Evolutionary conservation across 2,113 vertebrate species (phyloP), one percentile per base, ranked within the genome.

Genomic region (Forbesichthys agassizii): DNA sequence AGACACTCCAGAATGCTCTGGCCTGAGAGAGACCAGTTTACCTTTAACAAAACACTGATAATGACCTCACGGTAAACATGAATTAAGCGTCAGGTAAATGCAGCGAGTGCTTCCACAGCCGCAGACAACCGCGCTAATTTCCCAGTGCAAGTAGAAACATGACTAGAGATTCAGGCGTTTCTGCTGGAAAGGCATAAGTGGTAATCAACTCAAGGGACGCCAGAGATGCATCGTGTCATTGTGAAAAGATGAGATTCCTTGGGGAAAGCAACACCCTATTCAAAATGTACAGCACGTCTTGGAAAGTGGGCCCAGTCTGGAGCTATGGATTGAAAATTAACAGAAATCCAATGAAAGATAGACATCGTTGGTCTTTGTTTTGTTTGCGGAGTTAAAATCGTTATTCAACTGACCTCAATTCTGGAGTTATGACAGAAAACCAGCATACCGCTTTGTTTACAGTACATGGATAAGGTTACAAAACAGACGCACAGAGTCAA

Each of bases 81-180:
- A 8, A 0, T 42, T 42, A 42, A 42, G 36, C 7, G 36, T 42
- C 5, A 6, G 7, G 36, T 42, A 42, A 12, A 69, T 64, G 56
- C 11, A n/a, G 60, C 20, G 33, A 63, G 47, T 9, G 71, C 61
- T 56, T 67, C 47, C 66, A 46, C 0, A 11, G 73, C 60, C 36
- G 7, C 71, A 66, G 63, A 75, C 74, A 4, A 73, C 74, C 18
- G n/a, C 33, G 20, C 1, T 64, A 33, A 84, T 79, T 66, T 81
- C 46, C 77, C 62, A 49, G 47, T 11, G 42, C 86, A 16, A 80
- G 89, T 79, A 55, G 61, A 74, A 78, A 77, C 82, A 57, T 0
- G 80, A 62, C 67, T 74, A 36, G 61, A 8, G 74, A 74, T 80
- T 74, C 51, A 71, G 55, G 63, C 70, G 27, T 27, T 52, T 71